A percentile compares a stretch with the other conserved stretches of the same genome.
These are phyloP conservation scores for Pandemis cinnamomeana DNA, from an alignment of 2,888 invertebrate genomes.

Conservation along the genomic window DNA sequence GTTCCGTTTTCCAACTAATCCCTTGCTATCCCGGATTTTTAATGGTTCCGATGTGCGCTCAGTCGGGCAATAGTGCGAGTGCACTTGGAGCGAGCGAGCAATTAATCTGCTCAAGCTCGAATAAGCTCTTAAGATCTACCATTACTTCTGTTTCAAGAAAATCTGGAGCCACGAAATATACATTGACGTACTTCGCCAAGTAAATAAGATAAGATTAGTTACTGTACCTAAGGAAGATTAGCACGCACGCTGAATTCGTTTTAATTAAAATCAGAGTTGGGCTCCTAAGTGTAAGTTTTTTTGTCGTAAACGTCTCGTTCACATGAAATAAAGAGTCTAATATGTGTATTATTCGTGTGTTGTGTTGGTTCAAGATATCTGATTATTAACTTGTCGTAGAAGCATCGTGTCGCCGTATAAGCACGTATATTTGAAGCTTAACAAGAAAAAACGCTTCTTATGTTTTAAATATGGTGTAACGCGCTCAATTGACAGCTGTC, in stretches of 20 bases:
- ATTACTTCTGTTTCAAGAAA: conserved; percentile 40
- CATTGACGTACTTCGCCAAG: not conserved
- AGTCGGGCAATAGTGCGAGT: conserved; percentile 45
- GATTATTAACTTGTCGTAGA: too few species aligned
- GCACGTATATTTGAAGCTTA: too few species aligned
- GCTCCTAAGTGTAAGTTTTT: too few species aligned
- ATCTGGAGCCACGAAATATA: conserved; percentile 14
- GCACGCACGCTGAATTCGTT: not conserved
- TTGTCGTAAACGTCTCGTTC: too few species aligned
- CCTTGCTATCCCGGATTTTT: conserved; percentile 46
- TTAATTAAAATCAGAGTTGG: conserved; percentile 3
- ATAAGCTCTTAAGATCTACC: conserved; percentile 29
- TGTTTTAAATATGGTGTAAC: too few species aligned
- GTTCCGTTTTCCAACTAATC: conserved; percentile 59
- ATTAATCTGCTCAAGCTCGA: conserved; percentile 55
- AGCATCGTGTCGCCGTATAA: too few species aligned
- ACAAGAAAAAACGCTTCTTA: too few species aligned
- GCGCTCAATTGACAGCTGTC: too few species aligned
- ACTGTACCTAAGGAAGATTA: not conserved
- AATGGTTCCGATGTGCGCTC: conserved; percentile 41
- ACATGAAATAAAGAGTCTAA: too few species aligned
- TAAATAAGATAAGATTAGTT: conserved; percentile 1
- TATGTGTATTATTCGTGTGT: too few species aligned
- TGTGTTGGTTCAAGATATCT: too few species aligned
- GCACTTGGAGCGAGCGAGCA: conserved; percentile 45